These are phyloP conservation scores for Pseudochirops corinnae DNA, from an alignment of 2,797 vertebrate species.

Conservation along the genomic window DNA sequence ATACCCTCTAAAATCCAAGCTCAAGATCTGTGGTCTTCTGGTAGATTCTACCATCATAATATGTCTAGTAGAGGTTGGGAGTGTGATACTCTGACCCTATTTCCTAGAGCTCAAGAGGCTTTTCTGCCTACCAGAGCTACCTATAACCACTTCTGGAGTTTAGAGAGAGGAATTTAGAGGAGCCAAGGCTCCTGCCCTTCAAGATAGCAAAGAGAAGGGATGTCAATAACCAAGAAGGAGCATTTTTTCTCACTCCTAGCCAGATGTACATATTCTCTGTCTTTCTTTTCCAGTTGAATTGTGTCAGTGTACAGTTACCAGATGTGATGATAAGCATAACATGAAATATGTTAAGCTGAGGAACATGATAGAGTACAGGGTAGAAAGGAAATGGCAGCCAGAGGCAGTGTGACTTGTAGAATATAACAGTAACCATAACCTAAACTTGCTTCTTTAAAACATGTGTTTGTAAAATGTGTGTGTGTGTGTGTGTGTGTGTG, in stretches of 20 bases:
- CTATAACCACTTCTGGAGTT: background rate
- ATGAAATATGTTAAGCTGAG: background rate
- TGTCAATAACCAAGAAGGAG: background rate
- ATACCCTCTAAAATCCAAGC: background rate
- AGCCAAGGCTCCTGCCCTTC: background rate
- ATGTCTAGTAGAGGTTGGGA: background rate
- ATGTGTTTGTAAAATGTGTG: background rate
- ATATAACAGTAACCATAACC: background rate
- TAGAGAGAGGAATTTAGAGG: background rate
- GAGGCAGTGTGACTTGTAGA: background rate
- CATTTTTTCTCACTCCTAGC: background rate
- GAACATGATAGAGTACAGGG: background rate
- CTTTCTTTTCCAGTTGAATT: background rate
- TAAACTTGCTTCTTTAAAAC: background rate
- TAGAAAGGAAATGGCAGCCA: background rate
- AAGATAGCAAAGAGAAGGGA: background rate
- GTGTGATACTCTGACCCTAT: background rate
- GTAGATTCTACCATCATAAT: background rate
- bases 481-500: background rate
- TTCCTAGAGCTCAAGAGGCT: background rate
- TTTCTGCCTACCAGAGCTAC: background rate
- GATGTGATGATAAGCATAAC: background rate
- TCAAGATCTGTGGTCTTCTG: background rate
- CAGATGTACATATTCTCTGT: background rate
- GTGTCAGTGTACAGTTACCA: background rate